Base-by-base conservation (phyloP, 2,797 vertebrate species). In the Melanotaenia boesemani region DNA sequence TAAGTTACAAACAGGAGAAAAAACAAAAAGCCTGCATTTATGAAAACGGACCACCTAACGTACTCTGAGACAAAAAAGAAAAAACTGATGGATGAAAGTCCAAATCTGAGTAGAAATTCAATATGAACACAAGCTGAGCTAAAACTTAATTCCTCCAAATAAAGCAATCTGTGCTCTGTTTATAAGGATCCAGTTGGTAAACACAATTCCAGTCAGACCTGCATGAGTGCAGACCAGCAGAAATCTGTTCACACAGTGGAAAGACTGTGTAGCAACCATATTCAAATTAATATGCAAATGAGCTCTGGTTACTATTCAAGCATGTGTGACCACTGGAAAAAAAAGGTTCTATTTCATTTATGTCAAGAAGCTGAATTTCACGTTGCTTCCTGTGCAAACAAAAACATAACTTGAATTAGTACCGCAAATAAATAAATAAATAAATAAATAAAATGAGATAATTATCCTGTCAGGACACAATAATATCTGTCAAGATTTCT, bases 231-330 rank as follows among this genome's bases (percentile, higher is more conserved):
- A 67, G 67, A 81, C 48, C 67, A 66, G 56, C 57, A 50, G 66
- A 44, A 52, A 59, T 81, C 54, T 70, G 64, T 67, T 72, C 80
- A 79, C 44, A 65, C 71, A 71, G 70, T 56, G 58, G 61, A 81
- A 70, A 70, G 66, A 68, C 67, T 15, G 4, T 0, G 37, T 0
- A 44, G 77, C 79, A 78, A 81, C 84, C 78, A 69, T 72, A 80
- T 77, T 64, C 64, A 80, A 70, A 82, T 83, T 63, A 87, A 85
- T 76, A 87, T 84, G 76, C 68, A 80, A 85, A 88, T 82, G 5
- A 72, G 52, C 39, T 34, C 46, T 0, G 4, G 44, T 52, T 63
- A 69, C 66, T 70, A 64, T 64, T 75, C 60, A 28, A 72, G 58
- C 67, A 59, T 65, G 70, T 59, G 69, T 57, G 60, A 48, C 62